Evolutionary conservation across 2,888 invertebrate genomes (phyloP).

Genomic region (Chrysolina oricalcia): DNA sequence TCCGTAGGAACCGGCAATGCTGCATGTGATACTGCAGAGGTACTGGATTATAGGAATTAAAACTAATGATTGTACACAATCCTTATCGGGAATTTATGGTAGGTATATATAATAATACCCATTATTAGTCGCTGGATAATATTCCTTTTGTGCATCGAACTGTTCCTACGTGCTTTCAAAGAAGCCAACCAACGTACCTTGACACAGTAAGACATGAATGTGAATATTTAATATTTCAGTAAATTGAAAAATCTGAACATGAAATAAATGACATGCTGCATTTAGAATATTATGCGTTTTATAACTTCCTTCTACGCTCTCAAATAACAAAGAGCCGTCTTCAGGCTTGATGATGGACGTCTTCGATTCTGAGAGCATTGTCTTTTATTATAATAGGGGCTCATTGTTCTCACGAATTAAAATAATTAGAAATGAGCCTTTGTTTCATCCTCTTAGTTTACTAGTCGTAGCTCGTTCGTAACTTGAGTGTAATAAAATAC

Average conservation of each 20-base stretch:
- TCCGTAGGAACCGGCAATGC: not conserved
- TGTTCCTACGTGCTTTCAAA: conserved; percentile 10
- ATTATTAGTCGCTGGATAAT: conserved; percentile 4
- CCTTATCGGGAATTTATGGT: conserved; percentile 2
- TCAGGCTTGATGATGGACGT: not conserved
- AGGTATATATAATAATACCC: conserved; percentile 12
- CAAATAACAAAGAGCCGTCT: conserved; percentile 8
- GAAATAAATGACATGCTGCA: not conserved
- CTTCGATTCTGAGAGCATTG: not conserved
- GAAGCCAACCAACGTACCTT: not conserved
- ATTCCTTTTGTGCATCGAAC: not conserved
- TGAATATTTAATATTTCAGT: not conserved
- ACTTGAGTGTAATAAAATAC: not conserved
- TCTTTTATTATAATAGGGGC: conserved; percentile 12
- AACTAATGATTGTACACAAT: conserved; percentile 2
- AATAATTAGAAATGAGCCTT: conserved; percentile 8
- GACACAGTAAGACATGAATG: not conserved
- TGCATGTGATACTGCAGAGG: conserved; percentile 6
- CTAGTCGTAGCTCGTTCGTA: not conserved
- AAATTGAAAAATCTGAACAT: not conserved
- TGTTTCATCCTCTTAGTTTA: not conserved
- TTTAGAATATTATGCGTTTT: not conserved
- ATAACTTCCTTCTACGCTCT: not conserved
- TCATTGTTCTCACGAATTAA: conserved; percentile 18
- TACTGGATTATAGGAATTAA: not conserved